Evolutionary conservation across 1,140 invertebrate species (phyloP).

Genomic region (Cataglyphis hispanica): DNA sequence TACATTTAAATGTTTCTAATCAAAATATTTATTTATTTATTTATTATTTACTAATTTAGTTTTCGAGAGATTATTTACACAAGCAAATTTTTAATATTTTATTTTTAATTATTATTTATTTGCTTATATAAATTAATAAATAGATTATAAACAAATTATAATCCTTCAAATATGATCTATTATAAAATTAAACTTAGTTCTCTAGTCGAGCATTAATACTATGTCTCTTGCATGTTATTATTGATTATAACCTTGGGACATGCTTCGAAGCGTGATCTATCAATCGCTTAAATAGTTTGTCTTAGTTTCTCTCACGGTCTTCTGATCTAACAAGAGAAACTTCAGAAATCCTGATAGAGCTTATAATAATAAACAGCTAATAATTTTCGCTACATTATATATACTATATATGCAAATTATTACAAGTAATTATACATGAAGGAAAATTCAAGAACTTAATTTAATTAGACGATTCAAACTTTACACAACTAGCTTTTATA

Average conservation of each 20-base stretch:
- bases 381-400: constrained; percentile 10
- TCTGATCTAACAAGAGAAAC: neutral
- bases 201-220: neutral
- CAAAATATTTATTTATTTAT: neutral
- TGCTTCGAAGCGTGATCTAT: constrained; percentile 17
- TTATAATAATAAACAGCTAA: constrained; percentile 24
- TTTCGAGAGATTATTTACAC: neutral
- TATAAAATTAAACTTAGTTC: neutral
- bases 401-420: constrained; percentile 35
- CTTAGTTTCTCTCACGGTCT: constrained; percentile 24
- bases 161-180: neutral
- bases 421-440: neutral
- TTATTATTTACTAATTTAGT: neutral
- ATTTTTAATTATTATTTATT: neutral
- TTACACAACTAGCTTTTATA: neutral
- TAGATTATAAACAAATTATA: constrained; percentile 2
- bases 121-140: neutral
- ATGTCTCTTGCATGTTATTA: constrained; percentile 21
- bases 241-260: constrained; percentile 40
- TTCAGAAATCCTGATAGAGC: neutral
- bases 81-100: neutral
- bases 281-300: constrained; percentile 56
- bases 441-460: constrained; percentile 13
- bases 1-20: neutral
- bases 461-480: constrained; percentile 14